A percentile compares a stretch with the other conserved stretches of the same genome.
phyloP scores from a whole-genome alignment of 2,113 vertebrate species.

The Entosphenus tridentatus region DNA sequence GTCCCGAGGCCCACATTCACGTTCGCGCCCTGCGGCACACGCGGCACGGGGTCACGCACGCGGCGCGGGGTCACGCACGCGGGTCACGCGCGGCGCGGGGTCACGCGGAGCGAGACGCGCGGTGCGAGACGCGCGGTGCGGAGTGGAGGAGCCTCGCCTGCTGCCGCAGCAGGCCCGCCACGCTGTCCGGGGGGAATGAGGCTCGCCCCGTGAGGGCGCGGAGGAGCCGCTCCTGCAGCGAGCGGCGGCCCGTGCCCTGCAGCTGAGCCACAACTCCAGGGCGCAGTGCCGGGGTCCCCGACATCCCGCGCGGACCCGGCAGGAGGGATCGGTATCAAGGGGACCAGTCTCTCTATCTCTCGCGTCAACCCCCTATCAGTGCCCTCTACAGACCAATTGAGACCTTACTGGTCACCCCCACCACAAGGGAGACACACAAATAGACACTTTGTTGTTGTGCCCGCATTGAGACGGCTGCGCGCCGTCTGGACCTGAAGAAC shows the following conservation, averaged over 20 bases:
- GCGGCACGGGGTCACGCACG: background rate
- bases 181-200: slow-evolving; percentile 76
- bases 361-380: no score
- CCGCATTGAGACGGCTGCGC: no score
- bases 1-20: slow-evolving; percentile 88
- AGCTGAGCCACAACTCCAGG: no score
- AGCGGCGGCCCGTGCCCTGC: slow-evolving; percentile 12
- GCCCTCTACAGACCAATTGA: no score
- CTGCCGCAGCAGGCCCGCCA: slow-evolving; percentile 57
- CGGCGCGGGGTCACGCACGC: background rate
- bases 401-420: no score
- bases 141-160: background rate
- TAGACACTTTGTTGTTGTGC: no score
- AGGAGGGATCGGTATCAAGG: no score
- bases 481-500: no score
- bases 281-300: no score
- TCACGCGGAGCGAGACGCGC: background rate
- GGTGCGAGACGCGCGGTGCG: background rate
- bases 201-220: slow-evolving; percentile 84
- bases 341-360: no score
- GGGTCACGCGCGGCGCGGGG: background rate
- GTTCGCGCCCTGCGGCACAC: slow-evolving; percentile 42
- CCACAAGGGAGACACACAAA: no score
- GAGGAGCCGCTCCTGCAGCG: slow-evolving; percentile 74
- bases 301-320: no score